Evolutionary conservation across 2,888 invertebrate genomes (phyloP).

Genomic region (Dascillus cervinus): DNA sequence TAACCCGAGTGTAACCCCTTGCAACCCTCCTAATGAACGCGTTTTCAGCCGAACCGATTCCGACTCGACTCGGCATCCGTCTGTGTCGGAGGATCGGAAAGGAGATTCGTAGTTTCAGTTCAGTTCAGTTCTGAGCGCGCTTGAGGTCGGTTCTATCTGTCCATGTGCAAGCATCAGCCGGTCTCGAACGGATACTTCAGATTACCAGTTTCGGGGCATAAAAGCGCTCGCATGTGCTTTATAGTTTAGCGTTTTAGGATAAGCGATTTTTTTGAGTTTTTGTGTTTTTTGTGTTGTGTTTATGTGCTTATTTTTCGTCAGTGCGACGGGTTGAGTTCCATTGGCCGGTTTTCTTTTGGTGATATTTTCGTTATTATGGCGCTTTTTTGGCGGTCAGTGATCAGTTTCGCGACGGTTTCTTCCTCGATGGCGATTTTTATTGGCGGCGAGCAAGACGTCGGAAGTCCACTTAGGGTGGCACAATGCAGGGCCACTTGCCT

Average conservation of each 20-base stretch:
- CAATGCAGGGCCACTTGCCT: constrained; percentile 66
- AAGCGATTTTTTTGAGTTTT: constrained; percentile 9
- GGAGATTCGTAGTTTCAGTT: constrained; percentile 18
- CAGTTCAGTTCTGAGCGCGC: constrained; percentile 28
- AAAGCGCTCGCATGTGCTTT: background rate
- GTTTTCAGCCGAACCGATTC: constrained; percentile 28
- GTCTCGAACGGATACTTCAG: background rate
- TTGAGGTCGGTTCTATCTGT: constrained; percentile 11
- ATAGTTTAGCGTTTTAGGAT: constrained; percentile 5
- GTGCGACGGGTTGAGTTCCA: constrained; percentile 14
- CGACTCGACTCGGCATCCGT: constrained; percentile 25
- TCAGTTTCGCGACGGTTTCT: constrained; percentile 31
- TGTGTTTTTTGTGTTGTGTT: constrained; percentile 12
- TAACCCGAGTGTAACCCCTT: constrained; percentile 32
- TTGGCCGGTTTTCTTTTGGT: constrained; percentile 16
- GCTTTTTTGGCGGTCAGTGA: constrained; percentile 31
- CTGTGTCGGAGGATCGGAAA: constrained; percentile 15
- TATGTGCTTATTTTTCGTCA: constrained; percentile 15
- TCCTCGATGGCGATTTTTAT: constrained; percentile 38
- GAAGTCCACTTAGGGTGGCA: constrained; percentile 62
- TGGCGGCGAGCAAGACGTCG: constrained; percentile 58
- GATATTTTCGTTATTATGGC: constrained; percentile 27
- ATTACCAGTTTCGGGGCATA: background rate
- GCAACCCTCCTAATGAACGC: constrained; percentile 24
- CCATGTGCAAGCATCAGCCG: background rate